Conservation (phyloP, 2,113 vertebrate genomes). For the Myotis davidii region DNA sequence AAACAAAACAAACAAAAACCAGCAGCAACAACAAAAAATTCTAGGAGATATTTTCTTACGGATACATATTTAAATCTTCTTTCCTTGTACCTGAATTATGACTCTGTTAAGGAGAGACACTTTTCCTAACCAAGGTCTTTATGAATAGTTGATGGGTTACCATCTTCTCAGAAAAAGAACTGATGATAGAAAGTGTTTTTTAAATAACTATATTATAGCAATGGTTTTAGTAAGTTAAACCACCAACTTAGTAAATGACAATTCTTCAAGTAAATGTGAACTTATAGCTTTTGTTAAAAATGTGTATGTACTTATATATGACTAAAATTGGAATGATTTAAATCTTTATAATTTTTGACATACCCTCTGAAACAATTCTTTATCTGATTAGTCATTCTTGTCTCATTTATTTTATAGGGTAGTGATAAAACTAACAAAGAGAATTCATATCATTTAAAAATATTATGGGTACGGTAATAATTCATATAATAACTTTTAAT, state of each 20-base stretch:
- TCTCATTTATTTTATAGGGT: conserved; percentile 48
- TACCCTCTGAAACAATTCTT: conserved; percentile 64
- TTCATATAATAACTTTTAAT: conserved; percentile 64
- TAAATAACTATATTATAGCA: neutral
- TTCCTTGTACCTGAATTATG: neutral
- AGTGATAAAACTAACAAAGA: conserved; percentile 23
- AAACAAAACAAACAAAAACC: neutral
- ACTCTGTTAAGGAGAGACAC: conserved; percentile 38
- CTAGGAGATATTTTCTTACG: neutral
- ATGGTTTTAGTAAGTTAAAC: conserved; percentile 32
- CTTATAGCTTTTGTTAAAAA: conserved; percentile 40
- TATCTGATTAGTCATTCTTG: conserved; percentile 38
- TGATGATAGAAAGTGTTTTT: conserved; percentile 24
- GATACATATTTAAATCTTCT: neutral
- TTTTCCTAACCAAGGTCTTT: conserved; percentile 23
- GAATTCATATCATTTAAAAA: conserved; percentile 30
- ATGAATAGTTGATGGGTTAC: conserved; percentile 19
- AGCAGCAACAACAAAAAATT: neutral
- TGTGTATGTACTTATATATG: neutral
- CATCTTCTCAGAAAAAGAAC: conserved; percentile 62
- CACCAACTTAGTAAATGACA: conserved; percentile 24
- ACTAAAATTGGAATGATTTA: conserved; percentile 18
- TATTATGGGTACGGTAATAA: neutral
- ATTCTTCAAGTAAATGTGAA: conserved; percentile 45
- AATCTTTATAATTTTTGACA: conserved; percentile 63